A percentile compares a stretch with the other conserved stretches of the same genome.
Conservation (phyloP, 1,140 invertebrate genomes). For the Cotesia glomerata region DNA sequence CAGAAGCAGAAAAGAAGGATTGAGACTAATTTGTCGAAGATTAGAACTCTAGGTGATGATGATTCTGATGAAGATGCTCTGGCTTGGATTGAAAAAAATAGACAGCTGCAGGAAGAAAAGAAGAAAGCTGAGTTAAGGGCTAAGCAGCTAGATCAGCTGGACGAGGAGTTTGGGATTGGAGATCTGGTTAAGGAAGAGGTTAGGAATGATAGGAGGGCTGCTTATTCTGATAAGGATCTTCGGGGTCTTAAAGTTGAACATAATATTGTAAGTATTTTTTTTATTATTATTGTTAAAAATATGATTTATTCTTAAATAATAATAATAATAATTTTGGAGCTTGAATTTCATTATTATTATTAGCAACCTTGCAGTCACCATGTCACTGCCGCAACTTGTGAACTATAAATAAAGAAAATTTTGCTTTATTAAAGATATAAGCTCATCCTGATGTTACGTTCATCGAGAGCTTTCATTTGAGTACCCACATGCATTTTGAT, state of each 20-base stretch:
- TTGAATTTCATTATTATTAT: too few species aligned
- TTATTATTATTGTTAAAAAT: constrained; percentile 6
- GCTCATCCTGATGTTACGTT: too few species aligned
- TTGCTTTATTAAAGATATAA: too few species aligned
- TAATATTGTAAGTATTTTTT: constrained; percentile 66
- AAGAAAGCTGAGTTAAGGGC: constrained; percentile 87
- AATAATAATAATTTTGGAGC: too few species aligned
- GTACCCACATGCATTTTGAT: too few species aligned
- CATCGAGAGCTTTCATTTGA: too few species aligned
- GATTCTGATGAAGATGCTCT: constrained; percentile 77
- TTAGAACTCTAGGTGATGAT: constrained; percentile 76
- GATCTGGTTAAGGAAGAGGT: constrained; percentile 83
- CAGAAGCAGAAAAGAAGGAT: constrained; percentile 82
- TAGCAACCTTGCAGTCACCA: too few species aligned
- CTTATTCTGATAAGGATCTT: constrained; percentile 76
- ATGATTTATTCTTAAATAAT: not conserved
- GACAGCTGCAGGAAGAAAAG: constrained; percentile 80
- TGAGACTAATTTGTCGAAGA: constrained; percentile 65
- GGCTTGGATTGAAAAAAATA: constrained; percentile 84
- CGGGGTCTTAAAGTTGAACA: constrained; percentile 90
- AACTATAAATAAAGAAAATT: too few species aligned
- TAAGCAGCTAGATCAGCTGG: constrained; percentile 92
- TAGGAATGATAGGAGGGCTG: constrained; percentile 65
- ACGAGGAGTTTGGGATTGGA: constrained; percentile 91
- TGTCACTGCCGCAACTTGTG: too few species aligned